Percentiles rank a stretch among this genome's conserved stretches.
Evolutionary conservation across 2,797 vertebrate genomes (phyloP).

Genomic region (Paguma larvata): DNA sequence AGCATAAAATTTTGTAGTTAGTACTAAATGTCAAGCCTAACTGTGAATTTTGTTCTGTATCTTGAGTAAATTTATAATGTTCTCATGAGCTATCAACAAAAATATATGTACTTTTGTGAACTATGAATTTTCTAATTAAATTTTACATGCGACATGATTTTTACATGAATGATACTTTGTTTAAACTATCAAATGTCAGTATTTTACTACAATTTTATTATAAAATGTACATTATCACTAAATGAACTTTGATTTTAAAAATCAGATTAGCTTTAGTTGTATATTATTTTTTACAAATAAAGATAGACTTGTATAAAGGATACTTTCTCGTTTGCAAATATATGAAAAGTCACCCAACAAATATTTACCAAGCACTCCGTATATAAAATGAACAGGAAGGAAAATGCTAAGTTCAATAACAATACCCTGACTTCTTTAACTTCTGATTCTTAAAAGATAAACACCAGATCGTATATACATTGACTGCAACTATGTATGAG

Average conservation of each 20-base stretch:
- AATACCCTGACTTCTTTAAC: background rate
- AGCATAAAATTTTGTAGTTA: constrained; percentile 81
- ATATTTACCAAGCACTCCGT: background rate
- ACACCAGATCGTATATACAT: background rate
- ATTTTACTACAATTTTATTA: constrained; percentile 93
- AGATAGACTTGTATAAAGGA: constrained; percentile 85
- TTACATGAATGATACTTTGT: constrained; percentile 91
- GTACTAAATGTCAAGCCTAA: constrained; percentile 87
- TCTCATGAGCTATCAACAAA: constrained; percentile 88
- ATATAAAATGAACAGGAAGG: background rate
- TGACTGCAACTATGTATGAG: background rate
- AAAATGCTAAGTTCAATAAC: background rate
- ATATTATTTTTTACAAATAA: constrained; percentile 92
- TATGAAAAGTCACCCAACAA: constrained; percentile 24
- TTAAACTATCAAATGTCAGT: constrained; percentile 92
- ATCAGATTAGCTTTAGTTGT: constrained; percentile 90
- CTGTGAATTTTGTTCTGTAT: constrained; percentile 89
- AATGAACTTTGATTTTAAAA: constrained; percentile 91
- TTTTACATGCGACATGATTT: constrained; percentile 91
- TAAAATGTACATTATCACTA: constrained; percentile 91
- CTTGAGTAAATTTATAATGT: constrained; percentile 86
- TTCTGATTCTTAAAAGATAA: background rate
- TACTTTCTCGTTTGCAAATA: constrained; percentile 75
- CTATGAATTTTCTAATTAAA: constrained; percentile 92
- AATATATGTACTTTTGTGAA: constrained; percentile 88